Evolutionary conservation across 2,888 invertebrate species (phyloP).

Genomic region (Lasioglossum vierecki): DNA sequence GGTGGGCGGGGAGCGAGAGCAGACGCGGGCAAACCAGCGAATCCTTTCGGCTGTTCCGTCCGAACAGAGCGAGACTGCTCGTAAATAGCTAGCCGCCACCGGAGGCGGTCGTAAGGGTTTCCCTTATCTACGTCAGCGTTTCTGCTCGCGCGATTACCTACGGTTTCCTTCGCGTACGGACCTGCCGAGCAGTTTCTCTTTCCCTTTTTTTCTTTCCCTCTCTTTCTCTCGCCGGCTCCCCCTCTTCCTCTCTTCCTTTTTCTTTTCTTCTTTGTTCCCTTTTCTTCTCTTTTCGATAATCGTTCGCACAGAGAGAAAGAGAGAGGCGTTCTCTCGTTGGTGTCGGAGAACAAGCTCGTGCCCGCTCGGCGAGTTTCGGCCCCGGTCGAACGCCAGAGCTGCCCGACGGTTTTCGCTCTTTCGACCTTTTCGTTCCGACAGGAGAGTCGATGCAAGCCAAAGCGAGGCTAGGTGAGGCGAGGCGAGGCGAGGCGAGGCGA

Average conservation of each 20-base stretch:
- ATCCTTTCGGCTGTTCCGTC: constrained; percentile 52
- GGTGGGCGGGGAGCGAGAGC: constrained; percentile 9
- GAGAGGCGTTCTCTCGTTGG: background rate
- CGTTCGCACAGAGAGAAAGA: constrained; percentile 25
- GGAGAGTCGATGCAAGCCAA: constrained; percentile 52
- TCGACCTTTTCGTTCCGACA: constrained; percentile 70
- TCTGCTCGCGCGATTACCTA: constrained; percentile 71
- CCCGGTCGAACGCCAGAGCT: constrained; percentile 43
- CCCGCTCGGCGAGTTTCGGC: constrained; percentile 62
- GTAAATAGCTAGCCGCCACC: constrained; percentile 62
- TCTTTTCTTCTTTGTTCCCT: background rate
- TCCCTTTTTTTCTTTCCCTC: background rate
- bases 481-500: background rate
- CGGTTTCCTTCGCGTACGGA: constrained; percentile 61
- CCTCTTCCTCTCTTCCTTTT: background rate
- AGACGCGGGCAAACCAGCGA: constrained; percentile 8
- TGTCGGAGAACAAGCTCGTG: constrained; percentile 20
- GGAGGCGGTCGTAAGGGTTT: constrained; percentile 69
- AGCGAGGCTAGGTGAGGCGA: background rate
- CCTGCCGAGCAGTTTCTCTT: constrained; percentile 24
- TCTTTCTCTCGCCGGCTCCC: background rate
- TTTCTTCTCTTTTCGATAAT: constrained; percentile 26
- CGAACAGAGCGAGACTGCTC: constrained; percentile 58
- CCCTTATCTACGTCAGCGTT: constrained; percentile 73
- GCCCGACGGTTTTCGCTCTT: constrained; percentile 69